Percentiles rank a stretch among this genome's conserved stretches.
These are phyloP conservation scores for Rapana venosa DNA, from an alignment of 2,888 invertebrate genomes.

Conservation along the genomic window DNA sequence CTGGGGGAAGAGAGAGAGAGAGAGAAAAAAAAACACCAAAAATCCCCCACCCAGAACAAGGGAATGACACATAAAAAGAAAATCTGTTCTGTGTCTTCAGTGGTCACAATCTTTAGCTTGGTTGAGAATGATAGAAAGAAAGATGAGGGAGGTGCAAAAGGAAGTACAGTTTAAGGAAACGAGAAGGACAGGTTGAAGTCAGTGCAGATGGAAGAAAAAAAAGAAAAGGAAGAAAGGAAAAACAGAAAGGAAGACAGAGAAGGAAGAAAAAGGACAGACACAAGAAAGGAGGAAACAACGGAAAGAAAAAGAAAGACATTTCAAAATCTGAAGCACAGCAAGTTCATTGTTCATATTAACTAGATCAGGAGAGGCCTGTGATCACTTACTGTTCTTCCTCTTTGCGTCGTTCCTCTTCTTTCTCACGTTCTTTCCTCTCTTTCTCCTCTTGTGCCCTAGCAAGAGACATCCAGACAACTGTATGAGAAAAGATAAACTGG, in stretches of 20 bases:
- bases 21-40: neutral
- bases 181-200: neutral
- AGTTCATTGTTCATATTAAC: too few species aligned
- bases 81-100: too few species aligned
- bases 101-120: too few species aligned
- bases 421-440: slow-evolving; percentile 31
- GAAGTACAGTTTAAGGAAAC: neutral
- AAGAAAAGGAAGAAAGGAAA: neutral
- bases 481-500: neutral
- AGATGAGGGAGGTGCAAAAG: neutral
- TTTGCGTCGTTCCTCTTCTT: slow-evolving; percentile 31
- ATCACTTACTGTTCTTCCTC: neutral
- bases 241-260: too few species aligned
- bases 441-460: slow-evolving; percentile 14
- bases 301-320: too few species aligned
- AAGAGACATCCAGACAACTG: neutral
- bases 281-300: too few species aligned
- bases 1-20: neutral
- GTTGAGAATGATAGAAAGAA: neutral
- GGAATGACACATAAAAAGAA: too few species aligned
- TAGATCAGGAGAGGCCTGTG: too few species aligned
- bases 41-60: too few species aligned
- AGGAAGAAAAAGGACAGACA: too few species aligned
- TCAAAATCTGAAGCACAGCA: too few species aligned
- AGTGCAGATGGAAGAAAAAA: neutral